Conservation (phyloP, 2,113 vertebrate species). For the Rhineura floridana region DNA sequence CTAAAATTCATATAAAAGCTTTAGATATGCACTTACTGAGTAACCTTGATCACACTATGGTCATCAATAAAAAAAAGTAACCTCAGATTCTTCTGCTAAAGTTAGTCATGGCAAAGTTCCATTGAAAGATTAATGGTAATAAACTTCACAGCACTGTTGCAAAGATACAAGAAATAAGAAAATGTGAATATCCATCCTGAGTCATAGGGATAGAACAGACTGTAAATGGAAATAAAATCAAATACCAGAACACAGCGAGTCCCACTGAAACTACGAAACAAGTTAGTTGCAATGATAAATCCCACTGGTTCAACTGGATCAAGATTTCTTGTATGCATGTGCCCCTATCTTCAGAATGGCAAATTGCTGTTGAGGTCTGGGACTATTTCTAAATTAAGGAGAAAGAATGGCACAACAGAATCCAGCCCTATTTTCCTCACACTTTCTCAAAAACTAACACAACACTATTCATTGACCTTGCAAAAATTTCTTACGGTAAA, state of each 20-base stretch:
- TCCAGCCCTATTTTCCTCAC: constrained; percentile 7
- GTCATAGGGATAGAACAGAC: background rate
- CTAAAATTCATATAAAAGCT: background rate
- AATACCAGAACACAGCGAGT: background rate
- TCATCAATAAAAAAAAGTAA: too few relatives aligned
- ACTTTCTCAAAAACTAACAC: background rate
- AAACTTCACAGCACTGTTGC: background rate
- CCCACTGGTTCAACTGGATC: background rate
- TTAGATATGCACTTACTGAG: background rate
- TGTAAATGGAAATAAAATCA: background rate
- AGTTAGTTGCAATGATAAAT: background rate
- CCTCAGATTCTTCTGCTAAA: background rate
- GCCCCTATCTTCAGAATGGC: background rate
- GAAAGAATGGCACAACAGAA: constrained; percentile 8
- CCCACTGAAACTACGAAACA: background rate
- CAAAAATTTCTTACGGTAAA: constrained; percentile 42
- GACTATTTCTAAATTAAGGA: constrained; percentile 7
- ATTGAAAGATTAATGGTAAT: background rate
- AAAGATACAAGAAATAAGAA: background rate
- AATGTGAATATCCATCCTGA: background rate
- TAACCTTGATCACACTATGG: background rate
- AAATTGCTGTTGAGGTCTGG: background rate
- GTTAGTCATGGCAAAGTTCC: background rate
- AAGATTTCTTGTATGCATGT: background rate
- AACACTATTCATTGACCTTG: constrained; percentile 29